Base-by-base conservation (phyloP, 2,888 invertebrate genomes). In the Amphipoea oculea region DNA sequence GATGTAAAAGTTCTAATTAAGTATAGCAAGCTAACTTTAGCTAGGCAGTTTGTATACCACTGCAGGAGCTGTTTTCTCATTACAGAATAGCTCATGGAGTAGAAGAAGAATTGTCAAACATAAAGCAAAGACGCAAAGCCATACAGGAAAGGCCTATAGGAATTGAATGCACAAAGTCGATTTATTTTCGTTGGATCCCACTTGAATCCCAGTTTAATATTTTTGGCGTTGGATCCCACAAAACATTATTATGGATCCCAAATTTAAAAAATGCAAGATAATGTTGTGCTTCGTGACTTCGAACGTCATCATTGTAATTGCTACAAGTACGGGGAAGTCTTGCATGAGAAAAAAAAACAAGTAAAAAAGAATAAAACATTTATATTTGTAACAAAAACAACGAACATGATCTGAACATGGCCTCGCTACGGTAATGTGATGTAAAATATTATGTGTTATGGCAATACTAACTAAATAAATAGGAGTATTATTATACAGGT, bases 341-440 rank as follows among this genome's bases (percentile, higher is more conserved):
- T 63, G 48, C 14, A 14, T 17, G 14, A 60, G 12, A 65, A 51
- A 82, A 68, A 68, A 82, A 88, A 85, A 83, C 78, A 63, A 85
- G 62, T 63, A n/a, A 51, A 77, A 51, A 78, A 81, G 81, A 72
- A 78, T 79, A 79, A 75, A 80, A 80, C 82, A 60, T 81, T 84
- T 89, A 83, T 89, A 88, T 86, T 87, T 86, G 66, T 83, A 89
- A 89, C 87, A 89, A 87, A 80, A 88, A 88, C 84, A 88, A 89
- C 57, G 71, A 86, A 75, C 86, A 69, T 84, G 80, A 79, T 76
- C 98, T 0, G 98, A 98, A 0, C 99, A 99, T 0, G 99, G 84
- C 89, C 78, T 83, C 82, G 65, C 73, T 86, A 81, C 74, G 77
- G 80, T 86, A 83, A 84, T 81, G 76, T 86, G 63, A 83, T 81